A percentile compares a stretch with the other conserved stretches of the same genome.
Conservation (phyloP, 2,797 vertebrate species). For the Podargus strigoides region DNA sequence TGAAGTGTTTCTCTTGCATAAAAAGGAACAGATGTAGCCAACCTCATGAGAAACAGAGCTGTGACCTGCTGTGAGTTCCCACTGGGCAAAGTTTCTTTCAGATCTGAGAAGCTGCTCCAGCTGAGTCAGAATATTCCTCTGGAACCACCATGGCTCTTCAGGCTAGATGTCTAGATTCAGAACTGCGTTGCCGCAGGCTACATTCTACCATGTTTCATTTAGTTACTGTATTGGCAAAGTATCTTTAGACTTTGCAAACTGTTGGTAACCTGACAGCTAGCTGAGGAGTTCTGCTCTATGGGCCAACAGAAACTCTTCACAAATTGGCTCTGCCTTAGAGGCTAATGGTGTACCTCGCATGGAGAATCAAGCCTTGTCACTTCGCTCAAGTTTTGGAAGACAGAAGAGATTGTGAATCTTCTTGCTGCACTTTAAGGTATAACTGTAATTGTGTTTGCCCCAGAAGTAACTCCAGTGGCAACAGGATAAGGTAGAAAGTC, state of each 20-base stretch:
- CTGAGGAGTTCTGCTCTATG: neutral
- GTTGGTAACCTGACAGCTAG: neutral
- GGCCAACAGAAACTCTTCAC: neutral
- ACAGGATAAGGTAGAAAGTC: neutral
- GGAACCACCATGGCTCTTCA: neutral
- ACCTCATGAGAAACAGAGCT: constrained; percentile 38
- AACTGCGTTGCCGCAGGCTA: neutral
- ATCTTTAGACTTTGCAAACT: neutral
- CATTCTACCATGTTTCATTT: neutral
- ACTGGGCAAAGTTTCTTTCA: neutral
- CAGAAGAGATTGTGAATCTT: neutral
- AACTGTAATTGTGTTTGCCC: neutral
- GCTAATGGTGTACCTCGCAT: neutral
- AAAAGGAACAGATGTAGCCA: constrained; percentile 59
- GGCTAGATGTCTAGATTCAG: constrained; percentile 5
- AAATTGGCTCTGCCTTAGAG: neutral
- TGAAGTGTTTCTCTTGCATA: constrained; percentile 46
- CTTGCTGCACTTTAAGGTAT: neutral
- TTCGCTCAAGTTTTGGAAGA: neutral
- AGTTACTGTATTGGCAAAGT: neutral
- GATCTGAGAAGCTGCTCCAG: neutral
- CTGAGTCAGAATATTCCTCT: constrained; percentile 38
- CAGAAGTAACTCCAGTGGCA: neutral
- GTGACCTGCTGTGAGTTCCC: constrained; percentile 49
- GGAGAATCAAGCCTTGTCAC: neutral